Percentiles rank a stretch among this genome's conserved stretches.
Evolutionary conservation across 2,888 invertebrate genomes (phyloP).

Genomic region (Sphaerophoria taeniata): DNA sequence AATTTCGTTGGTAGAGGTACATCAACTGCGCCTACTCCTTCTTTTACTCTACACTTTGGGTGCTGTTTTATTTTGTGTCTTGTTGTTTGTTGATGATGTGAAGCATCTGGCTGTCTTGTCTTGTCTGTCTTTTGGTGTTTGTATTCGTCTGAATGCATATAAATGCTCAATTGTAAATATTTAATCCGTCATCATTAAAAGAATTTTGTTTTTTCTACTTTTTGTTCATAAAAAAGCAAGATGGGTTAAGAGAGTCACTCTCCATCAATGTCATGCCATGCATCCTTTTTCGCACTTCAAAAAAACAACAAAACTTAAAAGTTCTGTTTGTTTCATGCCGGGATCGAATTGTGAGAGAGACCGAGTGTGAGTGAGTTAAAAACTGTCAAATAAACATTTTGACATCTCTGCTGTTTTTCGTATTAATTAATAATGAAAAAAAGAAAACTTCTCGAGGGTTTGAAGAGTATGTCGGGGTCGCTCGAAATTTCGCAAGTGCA

Average conservation of each 20-base stretch:
- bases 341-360: conserved; percentile 11
- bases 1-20: not conserved
- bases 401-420: conserved; percentile 11
- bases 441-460: not conserved
- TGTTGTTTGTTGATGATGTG: conserved; percentile 36
- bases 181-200: conserved; percentile 67
- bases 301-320: conserved; percentile 1
- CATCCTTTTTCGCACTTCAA: conserved; percentile 45
- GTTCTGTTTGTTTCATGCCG: conserved; percentile 16
- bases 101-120: conserved; percentile 47
- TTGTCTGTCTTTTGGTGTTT: not conserved
- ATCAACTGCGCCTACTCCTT: not conserved
- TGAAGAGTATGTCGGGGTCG: not conserved
- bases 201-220: not conserved
- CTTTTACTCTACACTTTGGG: not conserved
- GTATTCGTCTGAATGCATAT: conserved; percentile 26
- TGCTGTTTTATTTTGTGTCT: not conserved
- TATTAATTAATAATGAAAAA: conserved; percentile 47
- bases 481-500: not conserved
- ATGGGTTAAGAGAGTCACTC: conserved; percentile 21
- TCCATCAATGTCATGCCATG: conserved; percentile 27
- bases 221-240: not conserved
- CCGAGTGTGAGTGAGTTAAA: not conserved
- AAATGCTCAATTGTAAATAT: conserved; percentile 56
- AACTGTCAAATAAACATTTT: conserved; percentile 51